Percentiles rank a stretch among this genome's conserved stretches.
phyloP scores from a whole-genome alignment of 2,113 vertebrate species.

The Corythoichthys intestinalis region DNA sequence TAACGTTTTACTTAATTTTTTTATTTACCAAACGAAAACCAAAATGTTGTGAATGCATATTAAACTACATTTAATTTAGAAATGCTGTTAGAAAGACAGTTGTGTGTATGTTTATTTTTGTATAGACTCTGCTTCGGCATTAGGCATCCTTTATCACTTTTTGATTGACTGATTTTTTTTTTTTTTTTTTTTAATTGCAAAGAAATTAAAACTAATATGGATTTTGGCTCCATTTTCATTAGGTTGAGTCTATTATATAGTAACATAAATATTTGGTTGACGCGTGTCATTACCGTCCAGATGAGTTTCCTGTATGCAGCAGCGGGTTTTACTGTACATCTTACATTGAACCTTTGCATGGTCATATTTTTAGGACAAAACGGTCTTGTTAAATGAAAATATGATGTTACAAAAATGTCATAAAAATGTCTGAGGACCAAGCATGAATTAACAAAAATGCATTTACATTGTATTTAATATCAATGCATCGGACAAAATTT shows the following conservation, averaged over 20 bases:
- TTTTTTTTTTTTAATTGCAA: neutral
- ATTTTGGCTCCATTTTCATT: neutral
- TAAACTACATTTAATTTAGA: neutral
- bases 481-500: slow-evolving; percentile 6
- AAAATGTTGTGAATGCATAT: neutral
- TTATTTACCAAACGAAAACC: slow-evolving; percentile 8
- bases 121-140: neutral
- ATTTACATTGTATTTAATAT: neutral
- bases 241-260: neutral
- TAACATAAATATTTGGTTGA: neutral
- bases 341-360: neutral
- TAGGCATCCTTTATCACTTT: neutral
- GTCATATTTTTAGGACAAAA: neutral
- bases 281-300: neutral
- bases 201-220: neutral
- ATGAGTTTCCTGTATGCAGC: neutral
- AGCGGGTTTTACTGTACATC: neutral
- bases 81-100: neutral
- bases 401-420: neutral
- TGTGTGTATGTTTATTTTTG: neutral
- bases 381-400: neutral
- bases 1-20: neutral
- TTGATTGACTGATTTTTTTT: slow-evolving; percentile 1
- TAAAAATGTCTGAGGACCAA: neutral
- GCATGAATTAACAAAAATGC: neutral